Evolutionary conservation across 2,113 vertebrate species (phyloP).

Genomic region (Daphoenositta chrysoptera): DNA sequence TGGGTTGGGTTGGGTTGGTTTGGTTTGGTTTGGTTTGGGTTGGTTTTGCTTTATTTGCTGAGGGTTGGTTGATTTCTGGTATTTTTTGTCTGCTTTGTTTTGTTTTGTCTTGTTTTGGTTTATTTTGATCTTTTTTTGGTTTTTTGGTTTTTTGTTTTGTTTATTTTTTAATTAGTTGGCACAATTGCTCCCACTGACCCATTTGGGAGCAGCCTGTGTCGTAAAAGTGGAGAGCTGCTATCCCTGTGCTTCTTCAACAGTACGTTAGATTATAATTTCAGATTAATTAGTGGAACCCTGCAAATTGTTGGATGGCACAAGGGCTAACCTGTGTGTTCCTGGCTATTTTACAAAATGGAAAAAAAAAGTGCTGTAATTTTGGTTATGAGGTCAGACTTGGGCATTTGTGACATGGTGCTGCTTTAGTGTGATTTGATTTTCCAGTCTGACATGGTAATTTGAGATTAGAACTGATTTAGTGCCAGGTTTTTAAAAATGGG

Average conservation of each 20-base stretch:
- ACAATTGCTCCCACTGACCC: neutral
- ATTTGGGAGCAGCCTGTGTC: rapidly evolving
- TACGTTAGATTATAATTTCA: rapidly evolving
- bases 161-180: rapidly evolving
- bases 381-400: neutral
- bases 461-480: neutral
- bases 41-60: too few species aligned
- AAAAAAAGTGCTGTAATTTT: neutral
- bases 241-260: neutral
- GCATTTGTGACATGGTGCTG: neutral
- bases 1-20: neutral
- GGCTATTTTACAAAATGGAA: rapidly evolving
- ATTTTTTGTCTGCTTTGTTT: neutral
- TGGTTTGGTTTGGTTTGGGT: too few species aligned
- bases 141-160: too few species aligned
- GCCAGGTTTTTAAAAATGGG: neutral
- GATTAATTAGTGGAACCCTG: neutral
- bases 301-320: neutral
- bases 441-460: neutral
- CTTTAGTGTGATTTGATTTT: neutral
- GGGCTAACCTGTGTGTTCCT: neutral
- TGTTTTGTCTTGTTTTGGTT: neutral
- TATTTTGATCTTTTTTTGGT: neutral
- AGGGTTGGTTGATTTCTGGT: rapidly evolving
- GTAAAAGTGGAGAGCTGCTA: neutral